phyloP scores from a whole-genome alignment of 1,140 invertebrate species.

The Phenacoccus solenopsis region DNA sequence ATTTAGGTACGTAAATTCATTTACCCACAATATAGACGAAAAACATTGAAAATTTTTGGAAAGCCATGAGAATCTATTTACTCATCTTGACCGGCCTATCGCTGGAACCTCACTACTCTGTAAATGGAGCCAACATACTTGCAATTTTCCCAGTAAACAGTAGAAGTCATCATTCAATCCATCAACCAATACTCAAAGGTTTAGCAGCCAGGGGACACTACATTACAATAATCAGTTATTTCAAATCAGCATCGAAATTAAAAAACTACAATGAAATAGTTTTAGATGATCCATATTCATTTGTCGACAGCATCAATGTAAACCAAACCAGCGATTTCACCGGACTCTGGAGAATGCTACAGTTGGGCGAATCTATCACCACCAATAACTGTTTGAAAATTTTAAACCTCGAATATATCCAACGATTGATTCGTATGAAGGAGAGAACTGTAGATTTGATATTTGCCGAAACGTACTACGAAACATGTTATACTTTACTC shows the following conservation, averaged over 20 bases:
- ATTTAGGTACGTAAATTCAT: no score
- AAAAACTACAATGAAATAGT: slow-evolving; percentile 13
- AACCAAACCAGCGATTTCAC: background rate
- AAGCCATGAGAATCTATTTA: no score
- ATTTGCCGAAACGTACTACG: slow-evolving; percentile 19
- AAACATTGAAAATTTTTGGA: no score
- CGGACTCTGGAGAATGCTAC: slow-evolving; percentile 6
- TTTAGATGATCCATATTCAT: background rate
- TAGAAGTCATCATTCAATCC: slow-evolving; percentile 31
- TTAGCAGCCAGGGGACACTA: slow-evolving; percentile 31
- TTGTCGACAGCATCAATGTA: background rate
- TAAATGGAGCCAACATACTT: no score
- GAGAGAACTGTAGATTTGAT: slow-evolving; percentile 18
- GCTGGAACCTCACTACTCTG: no score
- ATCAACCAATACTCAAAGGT: slow-evolving; percentile 29
- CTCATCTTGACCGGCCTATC: no score
- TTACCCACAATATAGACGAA: no score
- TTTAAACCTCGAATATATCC: background rate
- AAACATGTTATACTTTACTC: slow-evolving; percentile 17
- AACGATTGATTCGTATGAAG: slow-evolving; percentile 12
- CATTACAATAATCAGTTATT: slow-evolving; percentile 28
- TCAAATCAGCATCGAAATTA: slow-evolving; percentile 25
- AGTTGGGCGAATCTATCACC: background rate
- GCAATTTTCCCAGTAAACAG: no score
- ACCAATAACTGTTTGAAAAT: background rate